Conservation (phyloP, 2,113 vertebrate genomes). For the Barbus barbus region DNA sequence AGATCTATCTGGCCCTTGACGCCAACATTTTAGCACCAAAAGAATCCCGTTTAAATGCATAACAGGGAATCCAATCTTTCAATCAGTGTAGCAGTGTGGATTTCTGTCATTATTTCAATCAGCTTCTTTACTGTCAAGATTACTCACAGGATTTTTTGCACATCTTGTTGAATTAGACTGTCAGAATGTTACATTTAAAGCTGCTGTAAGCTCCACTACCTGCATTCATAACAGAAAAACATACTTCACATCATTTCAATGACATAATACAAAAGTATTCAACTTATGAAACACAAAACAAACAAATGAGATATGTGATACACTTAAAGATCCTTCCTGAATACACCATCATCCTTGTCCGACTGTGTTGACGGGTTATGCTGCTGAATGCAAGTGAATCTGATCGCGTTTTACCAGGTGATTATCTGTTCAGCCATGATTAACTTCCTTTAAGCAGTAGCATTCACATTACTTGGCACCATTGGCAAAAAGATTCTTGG, state of each 20-base stretch:
- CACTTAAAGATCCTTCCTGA: conserved; percentile 60
- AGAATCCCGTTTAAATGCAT: conserved; percentile 27
- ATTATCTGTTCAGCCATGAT: conserved; percentile 95
- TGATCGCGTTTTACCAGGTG: conserved; percentile 82
- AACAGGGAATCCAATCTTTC: conserved; percentile 19
- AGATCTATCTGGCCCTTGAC: conserved; percentile 22
- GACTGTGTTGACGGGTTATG: conserved; percentile 74
- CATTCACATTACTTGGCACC: conserved; percentile 99
- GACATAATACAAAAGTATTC: neutral
- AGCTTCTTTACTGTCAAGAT: conserved; percentile 12
- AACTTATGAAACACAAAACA: neutral
- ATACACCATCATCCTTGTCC: conserved; percentile 60
- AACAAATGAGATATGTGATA: conserved; percentile 49
- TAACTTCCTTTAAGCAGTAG: conserved; percentile 91
- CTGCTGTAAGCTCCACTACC: neutral
- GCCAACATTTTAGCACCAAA: conserved; percentile 51
- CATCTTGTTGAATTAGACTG: neutral
- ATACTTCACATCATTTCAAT: neutral
- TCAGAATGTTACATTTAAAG: neutral
- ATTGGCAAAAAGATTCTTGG: conserved; percentile 95
- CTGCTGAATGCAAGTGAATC: conserved; percentile 84
- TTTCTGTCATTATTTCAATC: neutral
- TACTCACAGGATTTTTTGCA: neutral
- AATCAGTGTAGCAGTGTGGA: conserved; percentile 26
- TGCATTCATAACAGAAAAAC: neutral